Evolutionary conservation across 2,797 vertebrate species (phyloP), one percentile per base, ranked within the genome.

Genomic region (Sebastes nivosus): DNA sequence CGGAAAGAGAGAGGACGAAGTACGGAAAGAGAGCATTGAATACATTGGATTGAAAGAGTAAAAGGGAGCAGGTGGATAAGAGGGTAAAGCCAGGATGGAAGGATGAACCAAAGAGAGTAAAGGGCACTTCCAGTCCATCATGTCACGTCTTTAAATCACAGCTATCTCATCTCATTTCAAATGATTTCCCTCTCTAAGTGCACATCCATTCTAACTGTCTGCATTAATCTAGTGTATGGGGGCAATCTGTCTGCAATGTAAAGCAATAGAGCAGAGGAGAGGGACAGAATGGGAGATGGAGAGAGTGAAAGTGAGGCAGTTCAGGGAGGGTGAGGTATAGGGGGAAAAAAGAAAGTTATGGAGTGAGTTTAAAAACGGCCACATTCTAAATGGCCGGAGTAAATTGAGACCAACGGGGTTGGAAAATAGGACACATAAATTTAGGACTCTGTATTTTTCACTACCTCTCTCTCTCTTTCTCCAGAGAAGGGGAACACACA

Each of bases 341-440:
- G 42, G 38, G 80, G 55, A 72, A 75, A 88, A 93, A 92, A 72
- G 72, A 88, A 93, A 92, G 89, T 92, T 92, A 89, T 77, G 84
- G 87, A 84, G 73, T 34, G 82, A 91, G 88, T 93, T 90, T 92
- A 85, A 87, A 93, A 93, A 90, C 87, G 90, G 89, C 85, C 84
- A 88, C 82, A 82, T 86, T 90, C 89, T 78, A 92, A 95, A 94
- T 87, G 88, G 89, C 76, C 72, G 13, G 82, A 91, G 88, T 91
- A 92, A 91, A 94, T 92, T 88, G 86, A 95, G 92, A 95, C 88
- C 92, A 89, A 89, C 82, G 54, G 87, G 92, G 86, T 84, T 91
- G 87, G 87, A 91, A 95, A 95, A 93, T 94, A 93, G 94, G 93
- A 94, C 95, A 94, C 86, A 88, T 94, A 95, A 93, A 95, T 95